A percentile compares a stretch with the other conserved stretches of the same genome.
Conservation (phyloP, 2,797 vertebrate species). For the Orientallactaga sibirica region DNA sequence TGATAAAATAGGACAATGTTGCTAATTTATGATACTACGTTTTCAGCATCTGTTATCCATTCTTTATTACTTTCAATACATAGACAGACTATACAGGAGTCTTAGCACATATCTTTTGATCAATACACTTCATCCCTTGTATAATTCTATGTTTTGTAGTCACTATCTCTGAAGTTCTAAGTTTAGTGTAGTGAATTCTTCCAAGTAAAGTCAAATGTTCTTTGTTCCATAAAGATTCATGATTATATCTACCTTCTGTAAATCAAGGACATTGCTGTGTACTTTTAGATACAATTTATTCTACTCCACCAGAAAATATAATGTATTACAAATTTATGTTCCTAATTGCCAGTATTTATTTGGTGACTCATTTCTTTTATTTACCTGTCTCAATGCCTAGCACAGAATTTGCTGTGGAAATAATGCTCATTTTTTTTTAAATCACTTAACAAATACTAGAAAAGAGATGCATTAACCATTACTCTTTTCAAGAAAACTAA, state of each 20-base stretch:
- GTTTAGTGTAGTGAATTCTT: not conserved
- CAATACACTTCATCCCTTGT: not conserved
- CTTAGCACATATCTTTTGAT: not conserved
- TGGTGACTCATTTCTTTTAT: not conserved
- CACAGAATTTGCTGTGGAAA: not conserved
- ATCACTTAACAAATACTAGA: not conserved
- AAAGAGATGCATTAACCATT: not conserved
- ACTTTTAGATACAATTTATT: not conserved
- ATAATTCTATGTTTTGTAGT: not conserved
- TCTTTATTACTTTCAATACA: not conserved
- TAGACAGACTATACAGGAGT: too few species aligned
- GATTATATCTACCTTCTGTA: fast-evolving
- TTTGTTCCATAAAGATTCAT: not conserved
- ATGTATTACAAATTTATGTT: not conserved
- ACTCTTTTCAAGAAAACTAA: not conserved
- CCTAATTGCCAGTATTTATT: not conserved
- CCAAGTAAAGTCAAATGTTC: not conserved
- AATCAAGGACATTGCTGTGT: not conserved
- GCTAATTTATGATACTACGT: too few species aligned
- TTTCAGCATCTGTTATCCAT: not conserved
- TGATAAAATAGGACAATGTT: not conserved
- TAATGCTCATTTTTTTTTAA: not conserved
- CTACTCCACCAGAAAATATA: not conserved
- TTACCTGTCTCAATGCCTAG: not conserved
- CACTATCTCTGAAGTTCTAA: not conserved